Percentiles rank a stretch among this genome's conserved stretches.
phyloP scores from a whole-genome alignment of 2,113 vertebrate species.

The Scortum barcoo region DNA sequence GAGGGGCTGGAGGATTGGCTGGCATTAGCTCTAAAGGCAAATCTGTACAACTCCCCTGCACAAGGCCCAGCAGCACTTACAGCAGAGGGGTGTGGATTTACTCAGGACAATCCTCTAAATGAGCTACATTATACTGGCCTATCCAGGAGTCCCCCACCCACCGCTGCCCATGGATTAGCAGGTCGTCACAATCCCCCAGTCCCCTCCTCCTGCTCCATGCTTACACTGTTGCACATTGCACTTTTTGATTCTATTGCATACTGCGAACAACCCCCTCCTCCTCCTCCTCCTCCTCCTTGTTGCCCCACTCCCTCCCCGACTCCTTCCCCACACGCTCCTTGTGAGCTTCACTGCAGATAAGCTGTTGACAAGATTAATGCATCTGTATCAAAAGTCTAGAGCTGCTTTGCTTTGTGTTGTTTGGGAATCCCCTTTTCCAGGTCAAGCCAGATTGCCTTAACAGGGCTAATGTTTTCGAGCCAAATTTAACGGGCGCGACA shows the following conservation, averaged over 20 bases:
- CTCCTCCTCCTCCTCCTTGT: background rate
- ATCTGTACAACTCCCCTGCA: slow-evolving; percentile 60
- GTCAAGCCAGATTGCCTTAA: slow-evolving; percentile 81
- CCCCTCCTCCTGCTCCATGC: slow-evolving; percentile 63
- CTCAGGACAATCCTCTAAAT: slow-evolving; percentile 79
- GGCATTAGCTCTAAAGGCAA: slow-evolving; percentile 71
- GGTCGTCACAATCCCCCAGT: slow-evolving; percentile 63
- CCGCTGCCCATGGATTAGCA: slow-evolving; percentile 70
- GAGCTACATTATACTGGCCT: slow-evolving; percentile 80
- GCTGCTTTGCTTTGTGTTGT: slow-evolving; percentile 76
- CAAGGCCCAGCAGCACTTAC: slow-evolving; percentile 44
- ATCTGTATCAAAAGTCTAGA: slow-evolving; percentile 82
- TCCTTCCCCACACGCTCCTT: slow-evolving; percentile 26
- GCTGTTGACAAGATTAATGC: slow-evolving; percentile 82
- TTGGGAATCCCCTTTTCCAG: slow-evolving; percentile 79
- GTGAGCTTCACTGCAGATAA: slow-evolving; percentile 78
- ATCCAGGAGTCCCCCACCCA: slow-evolving; percentile 55
- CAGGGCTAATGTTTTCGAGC: slow-evolving; percentile 77
- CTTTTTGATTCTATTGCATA: slow-evolving; percentile 71
- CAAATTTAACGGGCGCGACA: slow-evolving; percentile 67
- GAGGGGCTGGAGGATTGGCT: slow-evolving; percentile 70
- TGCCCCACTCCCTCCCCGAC: background rate
- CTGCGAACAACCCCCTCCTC: slow-evolving; percentile 14
- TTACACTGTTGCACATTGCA: slow-evolving; percentile 71
- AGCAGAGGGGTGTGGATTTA: slow-evolving; percentile 77